Conservation (phyloP, 1,140 invertebrate genomes). For the Drosophila trapezifrons region DNA sequence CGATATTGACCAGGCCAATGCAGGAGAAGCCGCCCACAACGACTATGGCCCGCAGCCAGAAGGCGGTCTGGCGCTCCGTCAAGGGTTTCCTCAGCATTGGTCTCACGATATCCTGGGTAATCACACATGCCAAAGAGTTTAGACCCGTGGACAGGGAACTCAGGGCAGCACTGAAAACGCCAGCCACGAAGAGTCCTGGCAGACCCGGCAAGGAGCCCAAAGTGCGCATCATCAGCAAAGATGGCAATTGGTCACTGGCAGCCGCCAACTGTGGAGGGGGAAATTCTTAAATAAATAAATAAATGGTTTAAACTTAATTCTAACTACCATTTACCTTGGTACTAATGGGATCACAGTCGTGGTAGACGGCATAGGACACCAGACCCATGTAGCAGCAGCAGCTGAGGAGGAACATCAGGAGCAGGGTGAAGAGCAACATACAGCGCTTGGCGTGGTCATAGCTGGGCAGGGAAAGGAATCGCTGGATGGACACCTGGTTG, state of each 20-base stretch:
- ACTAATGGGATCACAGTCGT: conserved; percentile 90
- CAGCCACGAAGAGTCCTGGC: conserved; percentile 92
- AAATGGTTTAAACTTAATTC: conserved; percentile 55
- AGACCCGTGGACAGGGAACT: conserved; percentile 96
- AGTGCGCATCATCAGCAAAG: conserved; percentile 92
- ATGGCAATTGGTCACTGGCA: conserved; percentile 90
- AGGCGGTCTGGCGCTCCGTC: conserved; percentile 87
- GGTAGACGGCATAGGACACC: conserved; percentile 91
- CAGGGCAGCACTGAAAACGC: conserved; percentile 93
- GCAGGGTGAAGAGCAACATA: conserved; percentile 87
- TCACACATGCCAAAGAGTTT: conserved; percentile 96
- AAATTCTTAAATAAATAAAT: background rate
- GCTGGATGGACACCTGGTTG: conserved; percentile 93
- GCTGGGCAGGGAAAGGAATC: conserved; percentile 87
- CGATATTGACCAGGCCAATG: conserved; percentile 88
- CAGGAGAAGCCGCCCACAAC: conserved; percentile 88
- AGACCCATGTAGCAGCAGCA: conserved; percentile 90
- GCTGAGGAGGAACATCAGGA: conserved; percentile 87
- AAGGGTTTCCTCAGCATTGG: conserved; percentile 87
- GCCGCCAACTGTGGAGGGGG: conserved; percentile 85
- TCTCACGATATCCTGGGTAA: conserved; percentile 92
- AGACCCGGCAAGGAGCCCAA: conserved; percentile 89
- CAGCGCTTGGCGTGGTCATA: conserved; percentile 76
- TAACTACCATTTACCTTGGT: conserved; percentile 81
- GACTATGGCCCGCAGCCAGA: conserved; percentile 89